A percentile compares a stretch with the other conserved stretches of the same genome.
Conservation (phyloP, 1,140 invertebrate species). For the Neodiprion pinetum region DNA sequence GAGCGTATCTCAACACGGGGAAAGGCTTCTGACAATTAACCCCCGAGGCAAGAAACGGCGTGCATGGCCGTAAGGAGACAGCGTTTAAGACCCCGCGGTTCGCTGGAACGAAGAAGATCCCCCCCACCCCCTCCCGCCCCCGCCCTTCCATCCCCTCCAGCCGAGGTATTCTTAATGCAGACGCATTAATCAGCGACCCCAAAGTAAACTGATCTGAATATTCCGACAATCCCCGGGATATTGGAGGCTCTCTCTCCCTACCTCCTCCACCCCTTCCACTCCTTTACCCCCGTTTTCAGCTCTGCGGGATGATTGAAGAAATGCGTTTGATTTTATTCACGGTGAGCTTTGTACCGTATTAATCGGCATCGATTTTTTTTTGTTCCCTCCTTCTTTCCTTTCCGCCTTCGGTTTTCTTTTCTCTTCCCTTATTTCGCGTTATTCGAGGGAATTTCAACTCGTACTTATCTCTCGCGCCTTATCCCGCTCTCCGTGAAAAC, state of each 20-base stretch:
- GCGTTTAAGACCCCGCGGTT: neutral
- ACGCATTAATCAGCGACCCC: neutral
- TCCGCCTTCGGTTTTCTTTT: slow-evolving; percentile 21
- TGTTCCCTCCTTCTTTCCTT: slow-evolving; percentile 33
- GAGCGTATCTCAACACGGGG: slow-evolving; percentile 33
- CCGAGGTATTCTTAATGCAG: too few species aligned
- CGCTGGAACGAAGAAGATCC: neutral
- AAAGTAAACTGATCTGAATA: neutral
- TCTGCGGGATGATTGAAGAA: neutral
- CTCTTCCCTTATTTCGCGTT: neutral
- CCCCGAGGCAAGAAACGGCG: neutral
- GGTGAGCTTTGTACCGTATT: neutral
- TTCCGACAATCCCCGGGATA: neutral
- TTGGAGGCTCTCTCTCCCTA: too few species aligned
- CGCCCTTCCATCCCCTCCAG: too few species aligned
- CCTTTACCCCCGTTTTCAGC: too few species aligned
- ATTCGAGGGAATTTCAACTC: slow-evolving; percentile 17
- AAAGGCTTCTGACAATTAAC: slow-evolving; percentile 43
- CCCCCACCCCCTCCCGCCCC: neutral
- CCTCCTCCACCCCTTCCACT: too few species aligned
- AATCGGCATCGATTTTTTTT: neutral
- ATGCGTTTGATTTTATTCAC: neutral
- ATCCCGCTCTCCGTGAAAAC: neutral
- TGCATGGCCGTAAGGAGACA: neutral
- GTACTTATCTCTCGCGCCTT: slow-evolving; percentile 33